phyloP scores from a whole-genome alignment of 2,797 vertebrate genomes.

The Microcaecilia unicolor region DNA sequence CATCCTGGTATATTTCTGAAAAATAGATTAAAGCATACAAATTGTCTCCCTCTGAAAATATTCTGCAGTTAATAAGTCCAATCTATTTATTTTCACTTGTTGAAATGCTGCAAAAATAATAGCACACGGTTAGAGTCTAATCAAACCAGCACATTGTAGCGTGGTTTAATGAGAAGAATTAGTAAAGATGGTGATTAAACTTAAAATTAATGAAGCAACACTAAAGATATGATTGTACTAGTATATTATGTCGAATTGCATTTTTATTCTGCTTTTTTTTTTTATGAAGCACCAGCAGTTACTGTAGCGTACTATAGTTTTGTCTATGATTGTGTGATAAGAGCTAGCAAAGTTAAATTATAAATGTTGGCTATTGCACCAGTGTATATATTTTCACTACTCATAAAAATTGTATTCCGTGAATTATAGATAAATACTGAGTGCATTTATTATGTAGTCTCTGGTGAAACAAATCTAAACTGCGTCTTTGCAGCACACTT shows the following conservation, averaged over 20 bases:
- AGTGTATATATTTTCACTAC: background rate
- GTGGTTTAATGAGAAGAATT: too few relatives aligned
- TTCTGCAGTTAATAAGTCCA: background rate
- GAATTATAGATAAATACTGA: background rate
- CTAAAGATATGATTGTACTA: background rate
- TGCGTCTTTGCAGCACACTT: background rate
- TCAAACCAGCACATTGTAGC: slow-evolving; percentile 1
- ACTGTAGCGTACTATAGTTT: background rate
- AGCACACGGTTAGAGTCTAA: slow-evolving; percentile 21
- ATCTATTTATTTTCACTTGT: background rate
- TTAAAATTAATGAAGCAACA: background rate
- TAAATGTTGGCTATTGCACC: background rate
- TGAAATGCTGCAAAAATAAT: slow-evolving; percentile 8
- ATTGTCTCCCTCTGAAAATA: slow-evolving; percentile 14
- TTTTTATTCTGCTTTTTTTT: background rate
- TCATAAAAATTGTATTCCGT: background rate
- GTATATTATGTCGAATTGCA: background rate
- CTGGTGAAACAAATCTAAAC: background rate
- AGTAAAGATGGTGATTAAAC: too few relatives aligned
- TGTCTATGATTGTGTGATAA: background rate
- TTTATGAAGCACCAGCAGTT: background rate
- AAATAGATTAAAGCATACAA: slow-evolving; percentile 3
- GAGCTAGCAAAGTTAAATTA: background rate
- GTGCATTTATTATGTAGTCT: background rate
- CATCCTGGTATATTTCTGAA: slow-evolving; percentile 6